phyloP scores from a whole-genome alignment of 2,797 vertebrate genomes.

The Hydrolagus colliei region DNA sequence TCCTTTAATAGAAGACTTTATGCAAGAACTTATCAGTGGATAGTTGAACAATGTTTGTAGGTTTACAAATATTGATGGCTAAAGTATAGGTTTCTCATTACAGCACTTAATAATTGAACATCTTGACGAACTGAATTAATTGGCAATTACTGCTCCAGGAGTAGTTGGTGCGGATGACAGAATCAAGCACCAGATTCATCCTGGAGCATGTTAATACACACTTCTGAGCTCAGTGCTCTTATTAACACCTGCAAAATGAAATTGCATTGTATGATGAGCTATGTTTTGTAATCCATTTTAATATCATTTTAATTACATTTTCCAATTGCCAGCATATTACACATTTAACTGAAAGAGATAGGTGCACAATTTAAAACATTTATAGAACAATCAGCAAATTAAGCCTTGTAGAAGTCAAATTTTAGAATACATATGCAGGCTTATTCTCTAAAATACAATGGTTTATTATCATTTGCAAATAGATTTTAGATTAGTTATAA shows the following conservation, averaged over 20 bases:
- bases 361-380: background rate
- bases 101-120: conserved; percentile 25
- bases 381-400: background rate
- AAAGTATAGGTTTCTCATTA: background rate
- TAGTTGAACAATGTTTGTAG: background rate
- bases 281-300: background rate
- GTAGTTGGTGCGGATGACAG: background rate
- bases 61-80: background rate
- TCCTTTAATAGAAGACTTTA: background rate
- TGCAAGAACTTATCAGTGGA: background rate
- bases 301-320: background rate
- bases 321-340: background rate
- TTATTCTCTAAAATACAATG: background rate
- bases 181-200: background rate
- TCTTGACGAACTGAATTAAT: background rate
- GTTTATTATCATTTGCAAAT: background rate
- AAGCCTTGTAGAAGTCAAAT: background rate
- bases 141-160: conserved; percentile 11
- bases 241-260: background rate
- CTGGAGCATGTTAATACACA: background rate
- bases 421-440: too few relatives aligned
- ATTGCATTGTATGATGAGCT: too few relatives aligned
- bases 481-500: conserved; percentile 3
- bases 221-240: background rate
- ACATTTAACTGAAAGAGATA: background rate